Base-by-base conservation (phyloP, 1,140 invertebrate species). In the Diabrotica virgifera region DNA sequence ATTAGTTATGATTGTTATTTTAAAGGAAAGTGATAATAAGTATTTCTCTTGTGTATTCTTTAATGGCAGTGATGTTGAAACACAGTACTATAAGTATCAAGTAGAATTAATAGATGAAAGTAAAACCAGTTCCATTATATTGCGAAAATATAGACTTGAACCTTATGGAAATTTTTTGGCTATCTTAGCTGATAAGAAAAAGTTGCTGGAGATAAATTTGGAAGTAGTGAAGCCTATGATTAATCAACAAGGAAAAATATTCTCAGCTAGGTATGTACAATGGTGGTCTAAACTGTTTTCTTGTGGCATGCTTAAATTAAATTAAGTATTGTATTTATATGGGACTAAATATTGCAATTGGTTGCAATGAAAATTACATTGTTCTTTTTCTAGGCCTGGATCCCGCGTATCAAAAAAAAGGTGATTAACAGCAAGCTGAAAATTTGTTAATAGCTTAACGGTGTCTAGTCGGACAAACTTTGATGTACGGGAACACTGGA, bases 41-140 rank as follows among this genome's bases (percentile, higher is more conserved):
- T 70, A 55, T 46, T 5, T 38, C 12, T 64, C 58, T 35, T n/a
- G 62, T 12, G n/a, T 67, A 5, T 64, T 65, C 58, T 14, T 64
- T 6, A 67, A 62, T 36, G 68, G 65, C 9, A 67, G 52, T 54
- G 62, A 67, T 46, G 56, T 70, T 40, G 68, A 67, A 50, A 65
- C 58, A 50, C 68, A 70, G 51, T 70, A 64, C 51, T 70, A 53
- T 38, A 52, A 56, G n/a, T 70, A 70, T 62, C 68, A 70, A 37
- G 11, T 70, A 38, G 68, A 70, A 55, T 57, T 70, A 52, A 57
- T 12, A 35, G 36, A 62, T 55, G 65, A 66, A 11, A 59, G 59
- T 54, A 67, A 67, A 40, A 59, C 12, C 11, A 64, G 59, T 53
- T 70, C 68, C 6, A 50, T 70, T 50, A 55, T 70, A 36, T 36